Evolutionary conservation across 2,113 vertebrate genomes (phyloP), one percentile per base, ranked within the genome.

Genomic region (Columba janthina): DNA sequence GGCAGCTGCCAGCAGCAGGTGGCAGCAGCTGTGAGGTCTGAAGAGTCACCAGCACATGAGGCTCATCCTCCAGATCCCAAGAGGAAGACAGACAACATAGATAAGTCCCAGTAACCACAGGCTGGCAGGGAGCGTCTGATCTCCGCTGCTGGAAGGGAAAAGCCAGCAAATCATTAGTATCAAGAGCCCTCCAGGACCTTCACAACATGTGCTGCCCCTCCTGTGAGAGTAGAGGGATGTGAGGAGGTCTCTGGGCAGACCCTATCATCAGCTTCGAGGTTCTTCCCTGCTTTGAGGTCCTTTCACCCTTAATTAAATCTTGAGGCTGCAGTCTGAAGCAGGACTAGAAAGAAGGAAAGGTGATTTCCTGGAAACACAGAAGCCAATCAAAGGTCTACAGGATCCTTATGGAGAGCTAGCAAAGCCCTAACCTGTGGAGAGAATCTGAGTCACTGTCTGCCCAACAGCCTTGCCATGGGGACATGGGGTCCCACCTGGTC

Each of bases 201-300:
- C 61, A 44, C 15, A 62, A 48, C 0, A 0, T 34, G 51, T 1
- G 0, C 74, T 85, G 65, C 29, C 5, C 6, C 15, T 71, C 42
- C 57, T 64, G 42, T 0, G 0, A 58, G 36, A 53, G 21, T 0
- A 0, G 25, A 67, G 20, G 19, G n/a, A 78, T 29, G 15, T 32
- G 32, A 32, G 0, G 0, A 82, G 25, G 32, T 54, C 44, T 11
- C 2, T 2, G 21, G 32, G 32, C n/a, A 92, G 28, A 75, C 13
- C 8, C n/a, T 22, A 28, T 38, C 32, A 80, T 89, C 38, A 89
- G 12, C 32, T 69, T 69, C 2, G 3, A 61, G 7, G 6, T 85
- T n/a, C 46, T 44, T 88, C n/a, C 67, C 53, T 50, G n/a, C 62
- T 94, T 31, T 67, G 42, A 42, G 8, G 5, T 85, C 26, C 20